Percentiles rank a stretch among this genome's conserved stretches.
Conservation (phyloP, 2,888 invertebrate genomes). For the Tupiocoris notatus region DNA sequence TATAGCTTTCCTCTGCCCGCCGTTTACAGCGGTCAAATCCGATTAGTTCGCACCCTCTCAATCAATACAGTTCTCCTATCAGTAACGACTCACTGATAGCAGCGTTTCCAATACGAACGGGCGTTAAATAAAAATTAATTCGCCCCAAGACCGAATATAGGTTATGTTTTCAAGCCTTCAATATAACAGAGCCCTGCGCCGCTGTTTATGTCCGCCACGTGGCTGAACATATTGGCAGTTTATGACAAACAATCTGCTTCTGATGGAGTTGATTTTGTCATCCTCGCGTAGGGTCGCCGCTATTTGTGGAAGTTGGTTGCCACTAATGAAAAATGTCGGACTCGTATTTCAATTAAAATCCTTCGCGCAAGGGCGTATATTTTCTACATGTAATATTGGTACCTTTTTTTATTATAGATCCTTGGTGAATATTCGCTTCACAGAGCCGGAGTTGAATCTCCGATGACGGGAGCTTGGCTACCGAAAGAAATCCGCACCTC, state of each 20-base stretch:
- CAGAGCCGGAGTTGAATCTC: neutral
- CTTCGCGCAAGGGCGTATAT: neutral
- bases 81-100: conserved; percentile 32
- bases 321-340: neutral
- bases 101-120: conserved; percentile 15
- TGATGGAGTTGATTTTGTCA: neutral
- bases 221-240: conserved; percentile 1
- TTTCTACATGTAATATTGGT: no score
- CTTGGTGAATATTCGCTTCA: neutral
- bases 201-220: conserved; percentile 15
- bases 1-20: neutral
- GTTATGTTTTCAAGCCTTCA: neutral
- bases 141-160: conserved; percentile 13
- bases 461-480: neutral
- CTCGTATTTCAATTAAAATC: no score
- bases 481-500: conserved; percentile 23
- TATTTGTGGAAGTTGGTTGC: neutral
- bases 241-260: neutral
- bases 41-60: conserved; percentile 39
- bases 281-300: neutral
- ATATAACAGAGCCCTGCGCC: neutral
- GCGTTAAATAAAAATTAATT: conserved; percentile 33
- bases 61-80: conserved; percentile 30
- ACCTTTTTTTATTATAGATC: no score
- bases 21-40: conserved; percentile 30